These are phyloP conservation scores for Centropristis striata DNA, from an alignment of 2,113 vertebrate species.

Conservation along the genomic window DNA sequence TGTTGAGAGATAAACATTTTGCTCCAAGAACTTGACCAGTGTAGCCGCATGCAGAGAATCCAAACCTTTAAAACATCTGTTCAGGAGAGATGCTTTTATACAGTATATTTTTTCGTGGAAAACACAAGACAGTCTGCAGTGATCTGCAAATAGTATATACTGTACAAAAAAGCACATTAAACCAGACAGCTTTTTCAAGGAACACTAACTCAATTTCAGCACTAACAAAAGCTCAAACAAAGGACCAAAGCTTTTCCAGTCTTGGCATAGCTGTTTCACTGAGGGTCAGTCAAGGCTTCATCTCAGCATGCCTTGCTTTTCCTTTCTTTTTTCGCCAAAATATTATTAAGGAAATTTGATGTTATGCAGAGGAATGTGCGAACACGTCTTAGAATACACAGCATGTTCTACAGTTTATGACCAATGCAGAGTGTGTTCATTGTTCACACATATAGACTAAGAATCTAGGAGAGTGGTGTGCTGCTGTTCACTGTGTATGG, in stretches of 20 bases:
- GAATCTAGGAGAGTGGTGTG: neutral
- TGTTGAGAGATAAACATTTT: too few species aligned
- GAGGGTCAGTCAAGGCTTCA: slow-evolving; percentile 7
- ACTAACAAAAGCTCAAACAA: slow-evolving; percentile 16
- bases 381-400: neutral
- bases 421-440: neutral
- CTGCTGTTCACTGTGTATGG: neutral
- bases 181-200: neutral
- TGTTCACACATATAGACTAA: neutral
- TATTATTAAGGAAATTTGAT: slow-evolving; percentile 12
- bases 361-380: neutral
- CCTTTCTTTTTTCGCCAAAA: neutral
- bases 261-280: neutral
- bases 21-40: neutral
- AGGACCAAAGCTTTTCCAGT: neutral
- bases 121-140: neutral
- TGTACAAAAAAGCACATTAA: neutral
- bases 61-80: neutral
- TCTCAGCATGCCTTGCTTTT: neutral
- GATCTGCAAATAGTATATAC: neutral
- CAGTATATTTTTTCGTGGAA: neutral
- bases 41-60: neutral
- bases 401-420: neutral
- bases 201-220: neutral
- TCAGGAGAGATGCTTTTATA: neutral